Evolutionary conservation across 2,113 vertebrate genomes (phyloP).

Genomic region (Myotis brandtii): DNA sequence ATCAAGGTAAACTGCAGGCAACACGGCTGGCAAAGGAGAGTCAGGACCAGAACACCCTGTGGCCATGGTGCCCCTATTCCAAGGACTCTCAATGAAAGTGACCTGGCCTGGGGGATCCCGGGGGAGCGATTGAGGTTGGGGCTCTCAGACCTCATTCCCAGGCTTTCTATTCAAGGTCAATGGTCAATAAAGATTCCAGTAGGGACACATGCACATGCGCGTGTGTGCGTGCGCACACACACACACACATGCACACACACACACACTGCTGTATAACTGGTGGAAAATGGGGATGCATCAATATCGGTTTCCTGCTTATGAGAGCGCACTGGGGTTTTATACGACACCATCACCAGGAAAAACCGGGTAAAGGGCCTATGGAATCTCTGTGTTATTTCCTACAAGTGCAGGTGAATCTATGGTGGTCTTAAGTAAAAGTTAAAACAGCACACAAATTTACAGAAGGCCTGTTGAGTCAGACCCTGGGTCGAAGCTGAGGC

Average conservation of each 20-base stretch:
- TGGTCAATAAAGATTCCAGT: not conserved
- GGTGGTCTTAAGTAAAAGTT: not conserved
- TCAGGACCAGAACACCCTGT: not conserved
- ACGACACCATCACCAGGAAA: not conserved
- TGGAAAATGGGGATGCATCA: not conserved
- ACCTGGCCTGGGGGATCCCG: not conserved
- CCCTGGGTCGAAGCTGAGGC: not conserved
- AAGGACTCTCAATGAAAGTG: accelerated
- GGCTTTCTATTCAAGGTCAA: not conserved
- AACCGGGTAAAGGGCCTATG: accelerated
- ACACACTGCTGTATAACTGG: not conserved
- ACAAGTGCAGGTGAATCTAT: not conserved
- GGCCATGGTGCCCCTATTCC: not conserved
- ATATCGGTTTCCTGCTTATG: not conserved
- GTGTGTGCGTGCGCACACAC: not conserved
- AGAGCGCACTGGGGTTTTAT: not conserved
- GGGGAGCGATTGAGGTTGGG: not conserved
- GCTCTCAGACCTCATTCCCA: not conserved
- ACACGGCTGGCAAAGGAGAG: accelerated
- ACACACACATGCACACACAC: too few relatives aligned
- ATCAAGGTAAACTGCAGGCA: not conserved
- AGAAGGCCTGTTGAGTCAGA: not conserved
- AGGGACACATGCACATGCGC: not conserved
- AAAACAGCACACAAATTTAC: not conserved
- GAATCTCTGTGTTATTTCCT: too few relatives aligned